Evolutionary conservation across 1,140 invertebrate genomes (phyloP).

Genomic region (Lineus longissimus): DNA sequence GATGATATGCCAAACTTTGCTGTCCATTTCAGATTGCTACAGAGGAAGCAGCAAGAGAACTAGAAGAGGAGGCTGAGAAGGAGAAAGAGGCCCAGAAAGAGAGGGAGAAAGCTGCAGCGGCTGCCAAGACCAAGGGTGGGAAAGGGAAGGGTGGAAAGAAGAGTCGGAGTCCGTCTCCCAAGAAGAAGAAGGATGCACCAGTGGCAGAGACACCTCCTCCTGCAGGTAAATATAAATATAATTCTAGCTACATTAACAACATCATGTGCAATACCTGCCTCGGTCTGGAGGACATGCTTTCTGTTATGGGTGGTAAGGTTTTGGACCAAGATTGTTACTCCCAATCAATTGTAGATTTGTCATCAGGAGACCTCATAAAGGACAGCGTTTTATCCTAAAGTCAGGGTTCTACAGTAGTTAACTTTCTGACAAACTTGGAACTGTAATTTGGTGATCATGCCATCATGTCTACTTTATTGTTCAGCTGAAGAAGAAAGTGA

Average conservation of each 20-base stretch:
- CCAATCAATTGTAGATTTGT: no score
- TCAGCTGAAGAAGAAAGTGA: conserved; percentile 37
- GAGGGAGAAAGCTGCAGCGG: conserved; percentile 33
- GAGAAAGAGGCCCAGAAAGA: conserved; percentile 38
- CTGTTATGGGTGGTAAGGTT: no score
- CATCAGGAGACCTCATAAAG: no score
- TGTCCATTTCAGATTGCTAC: conserved; percentile 27
- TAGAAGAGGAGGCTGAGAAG: conserved; percentile 49
- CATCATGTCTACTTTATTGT: background rate
- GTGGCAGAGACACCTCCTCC: conserved; percentile 28
- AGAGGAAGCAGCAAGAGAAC: conserved; percentile 40
- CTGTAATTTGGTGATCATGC: no score
- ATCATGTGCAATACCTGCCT: no score
- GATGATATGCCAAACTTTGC: no score
- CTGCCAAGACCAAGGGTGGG: conserved; percentile 21
- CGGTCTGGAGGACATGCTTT: no score
- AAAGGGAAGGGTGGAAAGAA: conserved; percentile 35
- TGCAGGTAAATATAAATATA: conserved; percentile 16
- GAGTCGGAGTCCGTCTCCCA: conserved; percentile 45
- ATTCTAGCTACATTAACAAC: no score
- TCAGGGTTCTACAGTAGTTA: no score
- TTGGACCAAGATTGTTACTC: no score
- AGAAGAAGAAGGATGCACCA: conserved; percentile 38
- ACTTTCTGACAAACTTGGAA: no score
- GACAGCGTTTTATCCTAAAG: no score